Evolutionary conservation across 2,888 invertebrate species (phyloP).

Genomic region (Drosophila hamatofila): DNA sequence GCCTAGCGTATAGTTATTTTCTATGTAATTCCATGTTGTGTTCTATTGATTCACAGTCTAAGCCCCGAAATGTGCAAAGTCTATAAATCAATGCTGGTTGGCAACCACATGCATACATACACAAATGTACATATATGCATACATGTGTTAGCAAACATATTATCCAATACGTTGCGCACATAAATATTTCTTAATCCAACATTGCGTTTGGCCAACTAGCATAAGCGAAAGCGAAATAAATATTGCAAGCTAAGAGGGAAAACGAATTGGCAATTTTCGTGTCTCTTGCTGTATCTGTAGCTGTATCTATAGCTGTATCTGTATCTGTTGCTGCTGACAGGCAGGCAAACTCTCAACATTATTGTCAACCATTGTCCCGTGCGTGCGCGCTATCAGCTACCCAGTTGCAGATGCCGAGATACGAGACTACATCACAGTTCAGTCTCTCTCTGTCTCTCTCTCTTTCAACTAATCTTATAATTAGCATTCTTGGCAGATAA

Average conservation of each 20-base stretch:
- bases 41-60: slow-evolving; percentile 30
- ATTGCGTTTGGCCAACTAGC: slow-evolving; percentile 46
- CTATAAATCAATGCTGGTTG: slow-evolving; percentile 44
- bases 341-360: slow-evolving; percentile 37
- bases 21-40: slow-evolving; percentile 16
- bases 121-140: slow-evolving; percentile 7
- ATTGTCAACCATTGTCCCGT: slow-evolving; percentile 64
- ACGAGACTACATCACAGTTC: slow-evolving; percentile 25
- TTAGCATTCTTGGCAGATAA: slow-evolving; percentile 82
- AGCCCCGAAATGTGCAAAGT: slow-evolving; percentile 17
- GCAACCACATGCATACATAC: slow-evolving; percentile 28
- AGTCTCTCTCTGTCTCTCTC: slow-evolving; percentile 29
- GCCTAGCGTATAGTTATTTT: not conserved
- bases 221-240: slow-evolving; percentile 41
- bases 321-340: slow-evolving; percentile 29
- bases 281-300: not conserved
- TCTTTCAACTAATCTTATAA: slow-evolving; percentile 72
- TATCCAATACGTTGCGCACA: slow-evolving; percentile 47
- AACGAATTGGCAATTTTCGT: slow-evolving; percentile 20
- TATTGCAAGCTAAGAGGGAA: slow-evolving; percentile 25
- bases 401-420: slow-evolving; percentile 50
- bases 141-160: slow-evolving; percentile 51
- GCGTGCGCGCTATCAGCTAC: slow-evolving; percentile 66
- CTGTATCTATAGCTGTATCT: not conserved
- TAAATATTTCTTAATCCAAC: slow-evolving; percentile 39